phyloP scores from a whole-genome alignment of 92 coral and sea anemone genomes.

The Epizoanthus stellaris region DNA sequence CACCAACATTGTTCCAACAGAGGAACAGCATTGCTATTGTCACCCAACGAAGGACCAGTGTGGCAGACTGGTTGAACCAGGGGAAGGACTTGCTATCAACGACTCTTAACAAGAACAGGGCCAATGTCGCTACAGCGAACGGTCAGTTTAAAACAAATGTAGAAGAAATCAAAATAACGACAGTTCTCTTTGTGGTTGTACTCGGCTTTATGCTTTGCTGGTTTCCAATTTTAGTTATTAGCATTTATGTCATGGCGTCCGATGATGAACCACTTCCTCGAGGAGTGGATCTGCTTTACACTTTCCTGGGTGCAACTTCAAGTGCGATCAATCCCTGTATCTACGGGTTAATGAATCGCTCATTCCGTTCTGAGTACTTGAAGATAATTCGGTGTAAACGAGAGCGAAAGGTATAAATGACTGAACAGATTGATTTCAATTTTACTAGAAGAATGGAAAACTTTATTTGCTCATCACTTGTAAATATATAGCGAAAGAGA shows the following conservation, averaged over 20 bases:
- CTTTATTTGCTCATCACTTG: too few species aligned
- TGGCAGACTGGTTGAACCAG: conserved; percentile 32
- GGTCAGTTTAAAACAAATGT: conserved; percentile 31
- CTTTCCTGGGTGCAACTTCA: conserved; percentile 31
- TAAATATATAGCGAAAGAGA: too few species aligned
- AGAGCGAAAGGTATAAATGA: neutral
- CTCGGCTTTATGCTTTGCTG: conserved; percentile 41
- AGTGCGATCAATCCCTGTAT: conserved; percentile 38
- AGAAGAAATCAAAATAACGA: conserved; percentile 39
- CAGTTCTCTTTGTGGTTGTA: conserved; percentile 28
- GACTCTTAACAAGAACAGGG: conserved; percentile 3
- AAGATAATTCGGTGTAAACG: conserved; percentile 38
- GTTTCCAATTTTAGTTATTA: conserved; percentile 39
- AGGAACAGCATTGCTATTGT: conserved; percentile 41
- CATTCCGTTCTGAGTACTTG: conserved; percentile 32
- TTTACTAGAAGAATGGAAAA: neutral
- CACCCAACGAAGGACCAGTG: conserved; percentile 21
- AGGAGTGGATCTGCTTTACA: conserved; percentile 11
- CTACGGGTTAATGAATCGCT: conserved; percentile 38
- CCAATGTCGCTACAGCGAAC: neutral
- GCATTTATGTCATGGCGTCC: neutral
- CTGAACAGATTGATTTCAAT: neutral
- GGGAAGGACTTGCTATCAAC: conserved; percentile 7
- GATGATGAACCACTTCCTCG: conserved; percentile 14
- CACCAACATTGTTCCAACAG: conserved; percentile 10